Percentiles rank a stretch among this genome's conserved stretches.
Evolutionary conservation across 2,113 vertebrate genomes (phyloP).

Genomic region (Coptodon bakossiorum): DNA sequence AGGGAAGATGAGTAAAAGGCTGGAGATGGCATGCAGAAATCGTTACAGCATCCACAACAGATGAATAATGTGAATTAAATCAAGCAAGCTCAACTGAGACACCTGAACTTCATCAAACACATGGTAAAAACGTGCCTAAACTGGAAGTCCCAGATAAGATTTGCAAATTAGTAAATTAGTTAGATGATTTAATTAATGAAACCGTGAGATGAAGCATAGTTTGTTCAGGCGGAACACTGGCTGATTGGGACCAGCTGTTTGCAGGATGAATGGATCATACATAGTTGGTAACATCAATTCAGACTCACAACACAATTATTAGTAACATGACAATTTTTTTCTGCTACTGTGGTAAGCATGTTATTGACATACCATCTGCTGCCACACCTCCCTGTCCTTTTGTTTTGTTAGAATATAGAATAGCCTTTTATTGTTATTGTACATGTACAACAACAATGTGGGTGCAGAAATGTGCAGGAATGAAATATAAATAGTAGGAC

Average conservation of each 20-base stretch:
- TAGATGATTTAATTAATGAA: not conserved
- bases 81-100: not conserved
- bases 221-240: not conserved
- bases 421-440: not conserved
- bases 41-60: not conserved
- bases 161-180: not conserved
- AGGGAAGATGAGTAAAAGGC: not conserved
- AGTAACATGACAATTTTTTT: not conserved
- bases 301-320: not conserved
- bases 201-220: not conserved
- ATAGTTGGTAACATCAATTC: not conserved
- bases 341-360: not conserved
- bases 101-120: not conserved
- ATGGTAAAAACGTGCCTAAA: not conserved
- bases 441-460: not conserved
- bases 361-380: not conserved
- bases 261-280: not conserved
- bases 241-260: not conserved
- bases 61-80: not conserved
- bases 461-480: not conserved
- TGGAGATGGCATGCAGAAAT: not conserved
- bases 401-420: not conserved
- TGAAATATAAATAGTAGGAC: not conserved
- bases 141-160: not conserved
- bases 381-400: not conserved